A percentile compares a stretch with the other conserved stretches of the same genome.
Evolutionary conservation across 2,113 vertebrate species (phyloP).

Genomic region (Coturnix japonica): DNA sequence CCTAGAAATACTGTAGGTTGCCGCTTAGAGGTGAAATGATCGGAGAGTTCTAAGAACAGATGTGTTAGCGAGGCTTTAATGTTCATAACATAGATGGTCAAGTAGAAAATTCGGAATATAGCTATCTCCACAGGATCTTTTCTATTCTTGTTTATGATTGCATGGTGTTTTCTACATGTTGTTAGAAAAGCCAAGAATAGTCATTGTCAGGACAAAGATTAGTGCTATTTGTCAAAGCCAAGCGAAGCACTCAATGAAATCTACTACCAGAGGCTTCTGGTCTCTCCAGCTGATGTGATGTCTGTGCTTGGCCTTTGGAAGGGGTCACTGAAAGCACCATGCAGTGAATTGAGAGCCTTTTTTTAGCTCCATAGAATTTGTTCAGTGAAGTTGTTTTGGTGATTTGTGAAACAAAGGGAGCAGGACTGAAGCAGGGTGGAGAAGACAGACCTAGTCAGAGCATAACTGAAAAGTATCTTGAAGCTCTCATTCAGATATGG

Average conservation of each 20-base stretch:
- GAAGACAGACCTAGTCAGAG: background rate
- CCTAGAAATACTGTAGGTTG: rapidly evolving
- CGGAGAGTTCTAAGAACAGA: background rate
- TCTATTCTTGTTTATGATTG: background rate
- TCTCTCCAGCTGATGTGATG: background rate
- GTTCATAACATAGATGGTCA: background rate
- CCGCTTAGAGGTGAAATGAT: background rate
- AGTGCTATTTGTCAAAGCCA: background rate
- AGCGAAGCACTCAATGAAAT: background rate
- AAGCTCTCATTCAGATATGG: background rate
- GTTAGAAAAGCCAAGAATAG: background rate
- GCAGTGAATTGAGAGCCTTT: background rate
- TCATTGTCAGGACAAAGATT: background rate
- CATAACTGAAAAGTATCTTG: background rate
- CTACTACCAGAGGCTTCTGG: background rate
- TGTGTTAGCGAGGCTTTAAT: background rate
- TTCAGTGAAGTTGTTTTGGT: background rate
- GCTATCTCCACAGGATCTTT: background rate
- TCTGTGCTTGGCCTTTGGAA: background rate
- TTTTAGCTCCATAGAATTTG: background rate
- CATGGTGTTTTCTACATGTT: background rate
- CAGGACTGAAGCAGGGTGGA: background rate
- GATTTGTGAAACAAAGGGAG: background rate
- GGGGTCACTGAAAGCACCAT: background rate
- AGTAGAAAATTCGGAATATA: background rate